Evolutionary conservation across 2,113 vertebrate species (phyloP), one percentile per base, ranked within the genome.

Genomic region (Pao palembangensis): DNA sequence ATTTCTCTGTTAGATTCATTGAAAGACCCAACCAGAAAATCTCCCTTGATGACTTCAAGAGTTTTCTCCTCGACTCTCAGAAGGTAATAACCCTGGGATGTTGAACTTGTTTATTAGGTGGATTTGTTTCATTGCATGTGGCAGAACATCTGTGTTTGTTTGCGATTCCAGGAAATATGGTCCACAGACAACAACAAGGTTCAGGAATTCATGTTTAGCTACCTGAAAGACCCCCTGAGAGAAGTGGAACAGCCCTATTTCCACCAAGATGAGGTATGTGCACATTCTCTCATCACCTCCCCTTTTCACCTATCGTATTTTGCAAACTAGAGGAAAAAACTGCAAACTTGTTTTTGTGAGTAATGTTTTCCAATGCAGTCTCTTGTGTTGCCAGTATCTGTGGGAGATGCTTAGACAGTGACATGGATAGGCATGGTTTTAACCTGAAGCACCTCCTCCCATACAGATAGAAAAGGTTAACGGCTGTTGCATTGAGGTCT

Each of bases 241-340:
- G 96, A 98, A 89, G 94, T 98, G 0, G 96, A 98, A 0, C 94
- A 95, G 76, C 94, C 97, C 0, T 98, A 94, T 81, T 98, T 96
- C 82, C 89, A 88, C 54, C 88, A 93, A 83, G 96, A 99, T 0
- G 97, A 99, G 89, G 97, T 98, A 80, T 82, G 6, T n/a, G 71
- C 8, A 44, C 59, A 34, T 11, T 23, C 31, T 20, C 3, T 50
- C 17, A 12, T 28, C 2, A 2, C 13, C 21, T 8, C 51, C 41
- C 6, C 17, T 12, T 4, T 38, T 14, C 10, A 31, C 5, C 1
- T 49, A 19, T 34, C 18, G 42, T 20, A 62, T 42, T 20, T 2
- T 15, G 14, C 21, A 58, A 57, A 56, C 20, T 41, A 46, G 61
- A 48, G 47, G 55, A 73, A 75, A 13, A 67, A 54, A 19, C 25